Base-by-base conservation (phyloP, 2,888 invertebrate species). In the Lordiphosa andalusiaca region DNA sequence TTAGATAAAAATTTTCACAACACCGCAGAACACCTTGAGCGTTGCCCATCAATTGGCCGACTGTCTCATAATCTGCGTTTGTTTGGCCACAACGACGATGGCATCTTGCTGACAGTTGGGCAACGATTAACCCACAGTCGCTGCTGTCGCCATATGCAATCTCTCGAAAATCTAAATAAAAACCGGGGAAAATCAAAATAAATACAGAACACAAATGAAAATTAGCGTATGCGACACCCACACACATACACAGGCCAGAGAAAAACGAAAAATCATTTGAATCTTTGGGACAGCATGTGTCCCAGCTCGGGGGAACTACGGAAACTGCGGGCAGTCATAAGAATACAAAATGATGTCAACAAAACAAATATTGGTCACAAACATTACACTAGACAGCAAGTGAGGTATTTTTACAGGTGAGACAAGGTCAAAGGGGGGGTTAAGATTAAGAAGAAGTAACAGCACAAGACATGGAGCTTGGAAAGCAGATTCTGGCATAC, bases 11-110 rank as follows among this genome's bases (percentile, higher is more conserved):
- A 37, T 46, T 56, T 49, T 37, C 38, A 47, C 46, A 47, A 47
- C 3, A 40, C 35, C 38, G 25, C 42, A 35, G 35, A 53, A 53
- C 72, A 85, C 80, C 80, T 83, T 80, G 76, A 65, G 66, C 73
- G 67, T 37, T 67, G 80, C 51, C 83, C 69, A 69, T 67, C 73
- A 47, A 67, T 69, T 64, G 62, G 54, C 53, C 48, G 54, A 58
- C 23, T 44, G 65, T 78, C 63, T 68, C 84, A 74, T 77, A 82
- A 82, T 84, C 80, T 59, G 54, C 61, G 57, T 71, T 75, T 78
- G 75, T 71, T 75, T 68, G 64, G 62, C 49, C 69, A 65, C 52
- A 58, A 56, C 61, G 60, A 13, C 44, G 44, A 44, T 44, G 44
- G 30, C 44, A 44, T 62, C 25, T 54, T 48, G 57, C 72, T 52